These are phyloP conservation scores for Nemotelus nigrinus DNA, from an alignment of 2,888 invertebrate genomes.

Conservation along the genomic window DNA sequence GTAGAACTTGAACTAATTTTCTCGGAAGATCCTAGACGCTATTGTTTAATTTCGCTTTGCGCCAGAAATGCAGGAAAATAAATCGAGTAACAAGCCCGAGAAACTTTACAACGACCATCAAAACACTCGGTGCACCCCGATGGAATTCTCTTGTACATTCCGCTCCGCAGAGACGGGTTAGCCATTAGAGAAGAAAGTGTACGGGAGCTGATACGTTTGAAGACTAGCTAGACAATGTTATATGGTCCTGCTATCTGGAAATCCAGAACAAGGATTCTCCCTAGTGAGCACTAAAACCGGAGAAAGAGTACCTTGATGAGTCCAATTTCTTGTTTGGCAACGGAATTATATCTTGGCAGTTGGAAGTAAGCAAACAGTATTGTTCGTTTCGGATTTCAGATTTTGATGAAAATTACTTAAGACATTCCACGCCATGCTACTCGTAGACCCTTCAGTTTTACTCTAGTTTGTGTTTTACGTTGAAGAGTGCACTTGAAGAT, in stretches of 20 bases:
- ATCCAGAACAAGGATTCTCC: constrained; percentile 27
- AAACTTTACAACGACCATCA: constrained; percentile 32
- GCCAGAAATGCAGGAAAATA: constrained; percentile 39
- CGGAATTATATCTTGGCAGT: constrained; percentile 11
- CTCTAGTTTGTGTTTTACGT: too few species aligned
- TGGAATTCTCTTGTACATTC: background rate
- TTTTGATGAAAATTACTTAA: constrained; percentile 9
- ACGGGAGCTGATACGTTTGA: background rate
- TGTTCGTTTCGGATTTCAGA: background rate
- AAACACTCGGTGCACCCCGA: background rate
- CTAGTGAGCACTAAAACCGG: constrained; percentile 13
- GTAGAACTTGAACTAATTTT: constrained; percentile 38
- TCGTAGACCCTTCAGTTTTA: too few species aligned
- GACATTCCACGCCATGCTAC: background rate
- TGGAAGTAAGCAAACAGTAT: constrained; percentile 30
- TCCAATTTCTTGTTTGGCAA: constrained; percentile 41
- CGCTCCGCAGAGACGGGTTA: too few species aligned
- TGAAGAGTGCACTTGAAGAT: too few species aligned
- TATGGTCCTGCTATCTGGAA: background rate
- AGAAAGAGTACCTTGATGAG: constrained; percentile 32
- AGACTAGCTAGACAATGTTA: background rate
- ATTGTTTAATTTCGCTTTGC: constrained; percentile 40
- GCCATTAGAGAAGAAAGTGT: too few species aligned
- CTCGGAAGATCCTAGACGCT: constrained; percentile 18
- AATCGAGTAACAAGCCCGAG: constrained; percentile 35